Base-by-base conservation (phyloP, 1,140 invertebrate genomes). In the Hyposmocoma kahamanoa region DNA sequence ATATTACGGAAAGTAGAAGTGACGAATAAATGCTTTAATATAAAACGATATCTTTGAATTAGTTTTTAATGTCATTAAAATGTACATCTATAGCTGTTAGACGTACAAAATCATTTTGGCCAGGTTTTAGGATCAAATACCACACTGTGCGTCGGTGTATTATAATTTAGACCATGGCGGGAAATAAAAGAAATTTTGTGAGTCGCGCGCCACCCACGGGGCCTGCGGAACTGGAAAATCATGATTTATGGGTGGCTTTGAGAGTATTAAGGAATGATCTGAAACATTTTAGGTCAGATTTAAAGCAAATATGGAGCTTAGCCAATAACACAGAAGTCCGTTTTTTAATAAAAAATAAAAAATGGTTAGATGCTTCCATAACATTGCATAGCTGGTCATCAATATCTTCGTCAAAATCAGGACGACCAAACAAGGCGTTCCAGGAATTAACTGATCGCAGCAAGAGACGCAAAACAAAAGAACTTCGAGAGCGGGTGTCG, bases 391-490 rank as follows among this genome's bases (percentile, higher is more conserved):
- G 3, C 2, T 42, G 43, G 43, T n/a, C n/a, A n/a, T n/a, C n/a
- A n/a, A n/a, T n/a, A n/a, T n/a, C n/a, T n/a, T n/a, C n/a, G n/a
- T n/a, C n/a, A n/a, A n/a, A 28, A 54, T 22, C 59, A 26, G 49
- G 53, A 42, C 50, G 47, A 15, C 50, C 45, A 39, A 15, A 22
- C 0, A 63, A 56, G 42, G 26, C 34, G 1, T 69, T 72, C 42
- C 8, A 41, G 20, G 57, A 59, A 17, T 56, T 47, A 30, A 67
- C 51, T 64, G 62, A 71, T 18, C 43, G 65, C 24, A 56, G 47
- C 13, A 70, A 73, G 47, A 19, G 67, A 5, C 57, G 63, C 15
- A 64, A 60, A 67, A 67, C 62, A 21, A 44, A 59, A 54, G 56
- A 63, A 59, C 28, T 67, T 1, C 30, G 70, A 20, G 51, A 30